Percentiles rank a stretch among this genome's conserved stretches.
Conservation (phyloP, 2,113 vertebrate species). For the Pimephales promelas region DNA sequence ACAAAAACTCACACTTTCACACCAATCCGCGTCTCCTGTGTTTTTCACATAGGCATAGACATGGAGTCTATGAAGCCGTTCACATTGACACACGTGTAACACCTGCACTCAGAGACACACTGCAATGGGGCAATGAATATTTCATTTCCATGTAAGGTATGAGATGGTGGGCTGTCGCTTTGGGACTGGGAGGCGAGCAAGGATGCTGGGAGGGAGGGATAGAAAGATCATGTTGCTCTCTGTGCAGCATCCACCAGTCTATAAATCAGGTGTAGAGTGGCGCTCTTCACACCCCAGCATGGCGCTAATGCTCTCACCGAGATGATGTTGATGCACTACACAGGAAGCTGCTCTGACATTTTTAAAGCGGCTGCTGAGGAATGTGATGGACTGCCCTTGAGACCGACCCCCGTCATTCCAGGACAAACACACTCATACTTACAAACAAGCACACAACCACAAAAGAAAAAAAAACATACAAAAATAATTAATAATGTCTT, state of each 20-base stretch:
- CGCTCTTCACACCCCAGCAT: slow-evolving; percentile 8
- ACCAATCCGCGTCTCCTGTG: neutral
- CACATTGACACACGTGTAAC: slow-evolving; percentile 20
- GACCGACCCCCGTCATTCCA: slow-evolving; percentile 10
- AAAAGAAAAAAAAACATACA: neutral
- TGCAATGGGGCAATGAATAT: slow-evolving; percentile 56
- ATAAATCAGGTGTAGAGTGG: slow-evolving; percentile 53
- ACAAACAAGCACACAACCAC: slow-evolving; percentile 9
- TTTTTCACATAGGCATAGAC: slow-evolving; percentile 11
- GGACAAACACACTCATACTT: neutral
- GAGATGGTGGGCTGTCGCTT: slow-evolving; percentile 52
- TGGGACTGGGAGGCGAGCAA: slow-evolving; percentile 5
- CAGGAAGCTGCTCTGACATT: slow-evolving; percentile 41
- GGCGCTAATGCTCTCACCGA: slow-evolving; percentile 37
- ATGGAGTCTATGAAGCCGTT: slow-evolving; percentile 24
- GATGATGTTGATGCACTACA: slow-evolving; percentile 52
- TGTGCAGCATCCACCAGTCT: slow-evolving; percentile 46
- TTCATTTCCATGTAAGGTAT: slow-evolving; percentile 62
- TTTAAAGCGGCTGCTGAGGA: slow-evolving; percentile 46
- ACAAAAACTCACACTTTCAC: slow-evolving; percentile 19
- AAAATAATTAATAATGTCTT: no score
- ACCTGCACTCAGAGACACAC: slow-evolving; percentile 16
- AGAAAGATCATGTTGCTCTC: slow-evolving; percentile 38
- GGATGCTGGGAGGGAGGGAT: neutral
- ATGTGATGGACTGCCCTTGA: slow-evolving; percentile 40